phyloP scores from a whole-genome alignment of 2,888 invertebrate species.

The Morpho deidamia region DNA sequence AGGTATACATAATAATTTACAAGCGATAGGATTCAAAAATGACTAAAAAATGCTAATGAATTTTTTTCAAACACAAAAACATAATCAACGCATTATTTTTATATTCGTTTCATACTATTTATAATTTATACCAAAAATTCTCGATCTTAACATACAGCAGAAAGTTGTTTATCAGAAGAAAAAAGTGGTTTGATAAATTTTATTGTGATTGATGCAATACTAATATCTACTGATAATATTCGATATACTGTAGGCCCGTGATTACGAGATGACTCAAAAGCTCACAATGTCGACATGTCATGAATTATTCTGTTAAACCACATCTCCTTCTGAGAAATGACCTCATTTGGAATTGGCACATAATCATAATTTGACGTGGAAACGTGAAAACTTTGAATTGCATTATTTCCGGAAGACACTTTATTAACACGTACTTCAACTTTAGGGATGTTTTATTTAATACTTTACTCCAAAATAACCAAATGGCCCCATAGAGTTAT shows the following conservation, averaged over 20 bases:
- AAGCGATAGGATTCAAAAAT: no score
- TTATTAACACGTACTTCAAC: neutral
- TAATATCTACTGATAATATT: constrained; percentile 17
- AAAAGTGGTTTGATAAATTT: constrained; percentile 14
- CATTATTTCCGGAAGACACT: neutral
- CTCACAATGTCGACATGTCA: constrained; percentile 20
- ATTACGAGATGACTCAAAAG: constrained; percentile 32
- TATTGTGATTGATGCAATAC: constrained; percentile 8
- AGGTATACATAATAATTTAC: no score
- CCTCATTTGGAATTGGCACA: constrained; percentile 32
- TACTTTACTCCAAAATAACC: no score
- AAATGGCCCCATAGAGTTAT: no score
- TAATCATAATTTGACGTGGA: constrained; percentile 4
- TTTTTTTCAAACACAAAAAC: no score
- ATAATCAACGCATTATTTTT: no score
- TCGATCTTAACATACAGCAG: no score
- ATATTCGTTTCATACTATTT: no score
- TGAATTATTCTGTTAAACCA: constrained; percentile 25
- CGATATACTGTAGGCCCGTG: constrained; percentile 16
- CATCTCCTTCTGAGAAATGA: constrained; percentile 45
- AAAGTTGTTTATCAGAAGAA: neutral
- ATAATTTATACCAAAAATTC: no score
- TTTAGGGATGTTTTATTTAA: no score
- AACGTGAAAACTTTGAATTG: neutral
- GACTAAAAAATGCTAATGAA: no score